A percentile compares a stretch with the other conserved stretches of the same genome.
Conservation (phyloP, 2,888 invertebrate species). For the Ptychoptera contaminata region DNA sequence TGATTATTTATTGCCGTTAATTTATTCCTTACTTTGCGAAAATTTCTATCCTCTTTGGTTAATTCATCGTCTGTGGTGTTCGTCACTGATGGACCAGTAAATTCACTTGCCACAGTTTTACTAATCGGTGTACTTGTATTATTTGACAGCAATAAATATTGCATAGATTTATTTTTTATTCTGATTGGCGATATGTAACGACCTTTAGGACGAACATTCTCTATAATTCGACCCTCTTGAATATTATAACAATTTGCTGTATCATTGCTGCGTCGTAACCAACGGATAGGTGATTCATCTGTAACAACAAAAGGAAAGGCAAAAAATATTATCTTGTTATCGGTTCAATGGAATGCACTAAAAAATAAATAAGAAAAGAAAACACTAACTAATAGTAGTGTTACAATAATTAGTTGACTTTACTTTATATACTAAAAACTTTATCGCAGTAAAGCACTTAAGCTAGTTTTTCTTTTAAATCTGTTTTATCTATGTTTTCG, state of each 20-base stretch:
- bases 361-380: no score
- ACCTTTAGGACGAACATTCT: constrained; percentile 1
- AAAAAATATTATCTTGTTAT: no score
- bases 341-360: no score
- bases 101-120: neutral
- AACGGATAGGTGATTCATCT: no score
- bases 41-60: neutral
- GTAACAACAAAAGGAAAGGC: no score
- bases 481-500: no score
- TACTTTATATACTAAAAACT: no score
- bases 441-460: no score
- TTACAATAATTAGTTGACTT: no score
- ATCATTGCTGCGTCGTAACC: neutral
- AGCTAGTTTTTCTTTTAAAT: no score
- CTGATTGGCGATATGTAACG: constrained; percentile 7
- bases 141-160: neutral
- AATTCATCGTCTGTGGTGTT: neutral
- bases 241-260: constrained; percentile 9
- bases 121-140: neutral
- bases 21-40: no score
- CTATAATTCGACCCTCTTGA: constrained; percentile 7
- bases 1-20: neutral
- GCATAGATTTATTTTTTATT: constrained; percentile 6
- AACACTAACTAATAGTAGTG: no score
- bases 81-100: neutral